These are phyloP conservation scores for Lomographa bimaculata DNA, from an alignment of 2,888 invertebrate species.

Conservation along the genomic window DNA sequence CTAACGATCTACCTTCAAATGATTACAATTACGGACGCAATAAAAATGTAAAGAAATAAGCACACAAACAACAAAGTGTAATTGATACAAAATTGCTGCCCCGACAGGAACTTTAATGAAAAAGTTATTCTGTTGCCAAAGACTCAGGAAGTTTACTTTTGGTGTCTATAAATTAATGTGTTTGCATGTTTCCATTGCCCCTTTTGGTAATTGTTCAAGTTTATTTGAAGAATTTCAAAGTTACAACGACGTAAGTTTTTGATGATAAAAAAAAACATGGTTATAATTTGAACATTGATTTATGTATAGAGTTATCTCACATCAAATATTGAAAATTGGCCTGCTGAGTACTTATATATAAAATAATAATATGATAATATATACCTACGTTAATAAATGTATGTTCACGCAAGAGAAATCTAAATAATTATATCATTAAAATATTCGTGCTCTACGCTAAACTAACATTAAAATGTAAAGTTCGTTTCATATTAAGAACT, in stretches of 20 bases:
- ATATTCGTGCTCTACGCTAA: no score
- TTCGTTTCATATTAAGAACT: background rate
- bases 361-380: no score
- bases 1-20: conserved; percentile 28
- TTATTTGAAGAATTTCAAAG: no score
- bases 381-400: no score
- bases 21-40: conserved; percentile 35
- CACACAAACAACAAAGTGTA: conserved; percentile 28
- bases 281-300: no score
- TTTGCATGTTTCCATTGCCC: conserved; percentile 64
- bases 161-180: conserved; percentile 77
- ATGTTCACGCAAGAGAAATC: no score
- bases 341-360: no score
- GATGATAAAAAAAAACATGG: no score
- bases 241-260: no score
- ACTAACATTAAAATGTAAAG: background rate
- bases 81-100: conserved; percentile 70
- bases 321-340: no score
- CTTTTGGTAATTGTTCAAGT: conserved; percentile 41
- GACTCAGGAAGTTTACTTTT: conserved; percentile 71
- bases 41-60: conserved; percentile 36
- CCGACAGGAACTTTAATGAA: conserved; percentile 68
- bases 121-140: conserved; percentile 58
- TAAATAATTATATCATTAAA: no score
- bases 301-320: no score